Conservation (phyloP, 2,888 invertebrate species). For the Micoletzkya japonica region DNA sequence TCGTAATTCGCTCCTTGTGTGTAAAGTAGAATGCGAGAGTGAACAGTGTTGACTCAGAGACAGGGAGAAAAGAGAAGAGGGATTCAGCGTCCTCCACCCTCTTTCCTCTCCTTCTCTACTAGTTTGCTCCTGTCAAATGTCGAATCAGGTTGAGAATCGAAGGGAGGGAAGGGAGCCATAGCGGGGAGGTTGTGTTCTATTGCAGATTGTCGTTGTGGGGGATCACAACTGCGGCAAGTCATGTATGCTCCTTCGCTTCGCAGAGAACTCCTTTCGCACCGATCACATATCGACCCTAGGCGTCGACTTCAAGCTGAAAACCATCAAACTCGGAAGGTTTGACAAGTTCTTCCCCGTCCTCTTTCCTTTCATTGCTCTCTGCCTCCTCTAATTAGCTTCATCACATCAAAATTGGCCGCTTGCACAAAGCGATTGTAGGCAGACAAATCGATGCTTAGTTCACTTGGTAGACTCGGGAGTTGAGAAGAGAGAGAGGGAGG, state of each 20-base stretch:
- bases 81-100: neutral
- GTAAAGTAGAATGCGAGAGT: neutral
- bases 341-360: slow-evolving; percentile 21
- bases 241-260: slow-evolving; percentile 62
- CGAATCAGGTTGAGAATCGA: neutral
- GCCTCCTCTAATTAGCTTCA: neutral
- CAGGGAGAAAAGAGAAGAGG: neutral
- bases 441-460: slow-evolving; percentile 19
- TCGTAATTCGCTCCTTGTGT: neutral
- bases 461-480: slow-evolving; percentile 1
- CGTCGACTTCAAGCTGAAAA: slow-evolving; percentile 64
- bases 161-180: neutral
- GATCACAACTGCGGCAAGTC: slow-evolving; percentile 65
- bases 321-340: slow-evolving; percentile 63
- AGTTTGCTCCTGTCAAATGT: neutral
- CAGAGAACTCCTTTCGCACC: slow-evolving; percentile 59
- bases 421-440: no score
- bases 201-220: slow-evolving; percentile 56
- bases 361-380: slow-evolving; percentile 22
- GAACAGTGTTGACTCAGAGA: neutral
- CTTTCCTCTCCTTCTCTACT: neutral
- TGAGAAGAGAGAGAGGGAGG: slow-evolving; percentile 14
- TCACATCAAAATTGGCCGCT: slow-evolving; percentile 31
- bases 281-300: slow-evolving; percentile 63
- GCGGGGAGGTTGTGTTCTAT: neutral